Conservation (phyloP, 2,888 invertebrate species). For the Polylopha cassiicola region DNA sequence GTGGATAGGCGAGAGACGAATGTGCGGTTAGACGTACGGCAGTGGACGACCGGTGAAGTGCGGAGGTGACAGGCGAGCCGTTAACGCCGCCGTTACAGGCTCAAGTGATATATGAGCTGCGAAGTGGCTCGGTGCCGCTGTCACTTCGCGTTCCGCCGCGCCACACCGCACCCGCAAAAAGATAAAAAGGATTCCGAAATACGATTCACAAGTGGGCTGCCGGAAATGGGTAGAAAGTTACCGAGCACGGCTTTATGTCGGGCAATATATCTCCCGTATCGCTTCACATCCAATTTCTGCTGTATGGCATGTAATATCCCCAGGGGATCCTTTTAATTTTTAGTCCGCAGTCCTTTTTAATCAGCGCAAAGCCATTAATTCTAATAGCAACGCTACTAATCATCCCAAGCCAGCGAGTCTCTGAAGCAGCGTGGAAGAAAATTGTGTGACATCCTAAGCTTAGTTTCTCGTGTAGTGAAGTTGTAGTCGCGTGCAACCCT, state of each 20-base stretch:
- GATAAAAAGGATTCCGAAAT: slow-evolving; percentile 74
- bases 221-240: slow-evolving; percentile 73
- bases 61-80: slow-evolving; percentile 69
- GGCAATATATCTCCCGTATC: slow-evolving; percentile 72
- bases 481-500: slow-evolving; percentile 49
- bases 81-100: slow-evolving; percentile 67
- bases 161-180: slow-evolving; percentile 63
- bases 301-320: slow-evolving; percentile 72
- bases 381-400: slow-evolving; percentile 31
- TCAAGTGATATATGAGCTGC: slow-evolving; percentile 73
- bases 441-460: slow-evolving; percentile 18
- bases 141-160: slow-evolving; percentile 63
- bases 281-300: slow-evolving; percentile 68
- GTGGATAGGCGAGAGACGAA: slow-evolving; percentile 17
- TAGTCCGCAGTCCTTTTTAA: slow-evolving; percentile 55
- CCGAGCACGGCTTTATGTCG: slow-evolving; percentile 69
- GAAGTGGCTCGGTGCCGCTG: slow-evolving; percentile 73
- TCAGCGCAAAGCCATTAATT: slow-evolving; percentile 52
- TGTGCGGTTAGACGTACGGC: slow-evolving; percentile 23
- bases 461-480: slow-evolving; percentile 26
- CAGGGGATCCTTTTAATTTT: slow-evolving; percentile 63
- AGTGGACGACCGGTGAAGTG: slow-evolving; percentile 50
- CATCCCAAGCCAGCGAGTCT: slow-evolving; percentile 20
- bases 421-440: slow-evolving; percentile 20
- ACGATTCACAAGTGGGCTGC: slow-evolving; percentile 74